Evolutionary conservation across 2,888 invertebrate species (phyloP), one percentile per base, ranked within the genome.

Genomic region (Pomacea canaliculata): DNA sequence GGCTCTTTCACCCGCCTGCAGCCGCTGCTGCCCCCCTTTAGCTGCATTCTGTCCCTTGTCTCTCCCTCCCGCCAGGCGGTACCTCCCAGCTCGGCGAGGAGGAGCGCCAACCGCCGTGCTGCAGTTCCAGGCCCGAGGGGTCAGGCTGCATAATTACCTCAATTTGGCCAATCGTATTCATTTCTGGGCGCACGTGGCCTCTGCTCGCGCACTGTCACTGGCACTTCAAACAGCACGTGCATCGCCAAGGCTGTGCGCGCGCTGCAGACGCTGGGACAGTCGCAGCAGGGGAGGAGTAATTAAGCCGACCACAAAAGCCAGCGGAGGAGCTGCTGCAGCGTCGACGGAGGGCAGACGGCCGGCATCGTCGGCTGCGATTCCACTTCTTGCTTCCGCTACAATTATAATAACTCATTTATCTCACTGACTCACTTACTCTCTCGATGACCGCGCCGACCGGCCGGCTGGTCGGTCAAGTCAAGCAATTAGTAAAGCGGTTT

Each of bases 121-220:
- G 10, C 69, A 59, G 48, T 69, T 62, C 37, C 7, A 56, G 27
- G 72, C 72, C 72, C 46, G 73, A 73, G 73, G 73, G 73, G 69
- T 62, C 68, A 46, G 12, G 27, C 65, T 76, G 71, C 70, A 70
- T 77, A 77, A 77, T 77, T 77, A 71, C 74, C 77, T 59, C 74
- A 77, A 73, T 77, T 71, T 77, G 73, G 70, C 74, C 74, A 77
- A 77, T 74, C 73, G 74, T 74, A 70, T 77, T 74, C 74, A 70
- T 77, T 67, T 70, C 77, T 69, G 23, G 23, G 70, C 60, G 74
- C 77, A 77, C 77, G 77, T 77, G 77, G 74, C 68, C 69, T 51
- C 60, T 13, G 62, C 51, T 66, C 74, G 74, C 69, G 69, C 74
- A 46, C 68, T 74, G 74, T 74, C 74, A 69, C 74, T 60, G 62